Base-by-base conservation (phyloP, 2,888 invertebrate species). In the Chorisops tibialis region DNA sequence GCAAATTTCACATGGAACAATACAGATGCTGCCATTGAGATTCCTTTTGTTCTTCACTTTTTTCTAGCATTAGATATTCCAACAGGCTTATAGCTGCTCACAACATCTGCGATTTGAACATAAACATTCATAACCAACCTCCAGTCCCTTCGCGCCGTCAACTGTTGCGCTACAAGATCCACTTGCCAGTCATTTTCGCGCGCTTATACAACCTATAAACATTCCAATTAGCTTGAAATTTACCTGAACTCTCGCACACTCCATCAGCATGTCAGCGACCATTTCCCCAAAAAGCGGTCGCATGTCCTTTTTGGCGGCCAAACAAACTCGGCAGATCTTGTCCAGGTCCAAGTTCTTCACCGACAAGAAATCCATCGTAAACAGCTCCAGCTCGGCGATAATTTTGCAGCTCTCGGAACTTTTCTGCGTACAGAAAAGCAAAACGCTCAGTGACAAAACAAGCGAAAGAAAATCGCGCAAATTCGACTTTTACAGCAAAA, bases 221-320 rank as follows among this genome's bases (percentile, higher is more conserved):
- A n/a, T n/a, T n/a, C 9, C 30, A 30, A 30, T 30, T 30, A 7
- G 50, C 5, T 35, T 35, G 14, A 21, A 18, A 19, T 54, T 80
- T 76, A 82, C 84, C 76, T 82, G 81, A 67, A 85, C 82, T 74
- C 81, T 82, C 62, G 84, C 81, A 75, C 83, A 84, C 67, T 82
- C 83, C 84, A 84, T 84, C 68, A 85, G 69, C 85, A 85, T 85
- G 67, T 84, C 83, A 16, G 85, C 83, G 43, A 85, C 82, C 66
- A 84, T 81, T 72, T 85, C 85, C 67, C 83, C 83, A 70, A 85
- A 85, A 63, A 85, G 72, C 24, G 85, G 85, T 68, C 85, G 78
- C 85, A 85, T 85, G 70, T 85, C 85, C 71, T 84, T 85, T 71
- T 85, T 85, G 69, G 82, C 80, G 67, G 81, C 81, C 70, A 85